Evolutionary conservation across 2,888 invertebrate genomes (phyloP), one percentile per base, ranked within the genome.

Genomic region (Mactromeris polynyma): DNA sequence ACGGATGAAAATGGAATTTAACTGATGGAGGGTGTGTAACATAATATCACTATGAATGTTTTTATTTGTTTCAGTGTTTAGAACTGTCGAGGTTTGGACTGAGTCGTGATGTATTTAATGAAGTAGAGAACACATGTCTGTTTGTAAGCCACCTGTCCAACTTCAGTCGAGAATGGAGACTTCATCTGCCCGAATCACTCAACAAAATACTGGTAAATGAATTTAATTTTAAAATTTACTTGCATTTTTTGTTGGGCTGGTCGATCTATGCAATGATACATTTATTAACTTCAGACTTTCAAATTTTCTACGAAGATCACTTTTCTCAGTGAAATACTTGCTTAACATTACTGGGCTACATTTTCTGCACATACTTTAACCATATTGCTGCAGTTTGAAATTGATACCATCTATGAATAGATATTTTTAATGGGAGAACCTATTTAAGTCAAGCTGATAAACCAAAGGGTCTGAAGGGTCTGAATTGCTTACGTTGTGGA

Each of bases 91-190:
- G 94, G 6, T 87, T 94, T 31, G 91, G 90, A 19, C 89, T 95
- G 69, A 83, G 83, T 73, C 90, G 92, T 26, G 91, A 93, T 17
- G 93, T 91, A 11, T 91, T 95, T 87, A 83, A 88, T 36, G 95
- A 95, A 83, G 94, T 95, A 19, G 94, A 95, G 90, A 93, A 94
- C n/a, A 96, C 96, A 0, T 95, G 95, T 87, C 91, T 92, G 73
- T 94, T 96, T 83, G 92, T 96, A 46, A 91, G 94, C 46, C 95
- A 96, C 84, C 88, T 96, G 82, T 94, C 96, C 42, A 93, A 91
- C 82, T 96, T 93, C 86, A 93, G 93, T 51, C 91, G 95, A 64
- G 95, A 96, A 64, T 97, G 97, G 97, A 93, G 96, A 46, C 92
- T 96, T 19, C 95, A 96, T 51, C 94, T 96, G 42, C 95, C 96